Evolutionary conservation across 2,888 invertebrate genomes (phyloP), one percentile per base, ranked within the genome.

Genomic region (Suillia variegata): DNA sequence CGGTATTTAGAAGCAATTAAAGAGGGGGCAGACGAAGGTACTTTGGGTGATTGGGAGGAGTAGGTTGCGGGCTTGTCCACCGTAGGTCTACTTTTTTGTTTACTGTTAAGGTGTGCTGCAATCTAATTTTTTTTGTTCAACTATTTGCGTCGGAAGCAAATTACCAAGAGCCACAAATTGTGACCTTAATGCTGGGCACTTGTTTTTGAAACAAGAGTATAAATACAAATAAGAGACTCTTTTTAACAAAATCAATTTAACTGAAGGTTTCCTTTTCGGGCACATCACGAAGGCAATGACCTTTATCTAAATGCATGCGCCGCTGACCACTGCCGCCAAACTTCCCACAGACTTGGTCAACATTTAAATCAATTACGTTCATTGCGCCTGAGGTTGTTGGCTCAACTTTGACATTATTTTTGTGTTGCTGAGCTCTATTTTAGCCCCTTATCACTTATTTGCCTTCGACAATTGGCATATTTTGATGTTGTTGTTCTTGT

Each of bases 111-210:
- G 21, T 34, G 45, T 47, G 20, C 49, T 57, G 33, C n/a, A 6
- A 6, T 4, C 4, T 18, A 61, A 55, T 45, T 54, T 42, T 57
- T 48, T 26, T 50, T 58, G 38, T 56, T 33, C 52, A 38, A 26
- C 42, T 33, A 8, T 10, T 52, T 62, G 59, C 49, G 45, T 56
- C 59, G 72, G 72, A 72, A 72, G 72, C 71, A 72, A 72, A 72
- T 70, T 70, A 67, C 66, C 71, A 42, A 72, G 74, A 72, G 74
- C 71, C 70, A 71, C 71, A 72, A 72, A 72, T 72, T 72, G 73
- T 68, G 69, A 70, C 63, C 71, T 67, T n/a, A n/a, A n/a, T n/a
- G n/a, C n/a, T n/a, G n/a, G n/a, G n/a, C n/a, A n/a, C n/a, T n/a
- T n/a, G n/a, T n/a, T n/a, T n/a, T n/a, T n/a, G n/a, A n/a, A n/a